Evolutionary conservation across 2,797 vertebrate genomes (phyloP), one percentile per base, ranked within the genome.

Genomic region (Todus mexicanus): DNA sequence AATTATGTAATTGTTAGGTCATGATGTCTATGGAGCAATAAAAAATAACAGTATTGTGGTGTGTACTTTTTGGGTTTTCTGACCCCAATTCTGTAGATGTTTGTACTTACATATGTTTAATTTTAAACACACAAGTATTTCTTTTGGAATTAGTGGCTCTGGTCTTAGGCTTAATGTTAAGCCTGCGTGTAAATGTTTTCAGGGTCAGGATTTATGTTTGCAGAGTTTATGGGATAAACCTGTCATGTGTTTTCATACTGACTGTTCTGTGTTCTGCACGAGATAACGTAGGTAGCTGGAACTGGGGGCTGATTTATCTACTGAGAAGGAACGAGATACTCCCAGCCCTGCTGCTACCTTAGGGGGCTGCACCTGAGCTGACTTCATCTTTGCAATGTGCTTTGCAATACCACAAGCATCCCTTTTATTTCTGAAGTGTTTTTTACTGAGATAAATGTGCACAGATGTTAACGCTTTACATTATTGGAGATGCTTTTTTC

Each of bases 111-210:
- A 40, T 72, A 38, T 82, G 72, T 69, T 83, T 86, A 54, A 82
- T 73, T 93, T 89, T 90, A 93, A 95, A 65, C 43, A 65, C 43
- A 29, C 17, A 45, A 63, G 48, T 69, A 68, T 93, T 94, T 92
- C 18, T 84, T 87, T 80, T 91, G 59, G 85, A 84, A 89, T 85
- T 81, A 87, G 57, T 74, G 63, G 8, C 26, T 57, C 80, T 89
- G 48, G 72, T 76, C 78, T 93, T 87, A 68, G 81, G 63, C 85
- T 90, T 93, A 75, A 64, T 40, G 53, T 78, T 93, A 90, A 92
- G 84, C 87, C 43, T 84, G 37, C 78, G 38, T 86, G 73, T 95
- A 87, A 89, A 57, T 71, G 50, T 92, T 96, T 92, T 73, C 43
- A 25, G 89, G 80, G 83, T 87, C 63, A 54, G 72, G 93, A 89